phyloP scores from a whole-genome alignment of 2,888 invertebrate genomes.

The Drosophila histrio region DNA sequence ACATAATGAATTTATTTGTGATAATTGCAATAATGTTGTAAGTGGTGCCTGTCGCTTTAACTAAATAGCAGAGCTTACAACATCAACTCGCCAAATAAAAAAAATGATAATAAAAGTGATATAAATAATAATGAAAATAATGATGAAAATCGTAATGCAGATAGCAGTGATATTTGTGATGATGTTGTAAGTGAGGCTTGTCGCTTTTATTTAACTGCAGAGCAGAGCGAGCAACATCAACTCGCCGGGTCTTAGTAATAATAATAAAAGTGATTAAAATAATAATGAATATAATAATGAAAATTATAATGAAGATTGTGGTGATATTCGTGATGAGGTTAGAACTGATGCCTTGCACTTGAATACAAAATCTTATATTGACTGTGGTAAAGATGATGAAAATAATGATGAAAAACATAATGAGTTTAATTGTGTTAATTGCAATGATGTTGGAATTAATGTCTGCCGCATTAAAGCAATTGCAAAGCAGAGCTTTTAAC shows the following conservation, averaged over 20 bases:
- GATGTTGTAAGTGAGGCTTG: constrained; percentile 11
- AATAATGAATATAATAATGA: too few relatives aligned
- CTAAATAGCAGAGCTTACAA: neutral
- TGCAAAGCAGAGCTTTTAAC: neutral
- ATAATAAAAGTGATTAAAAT: neutral
- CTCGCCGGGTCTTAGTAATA: neutral
- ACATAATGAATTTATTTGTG: neutral
- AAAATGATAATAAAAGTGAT: too few relatives aligned
- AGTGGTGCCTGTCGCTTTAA: neutral
- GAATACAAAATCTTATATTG: too few relatives aligned
- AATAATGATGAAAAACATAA: neutral
- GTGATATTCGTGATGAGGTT: constrained; percentile 38
- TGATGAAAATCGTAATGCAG: neutral
- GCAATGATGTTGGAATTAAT: neutral
- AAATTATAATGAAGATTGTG: constrained; percentile 34
- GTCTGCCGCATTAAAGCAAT: neutral
- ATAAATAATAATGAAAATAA: neutral
- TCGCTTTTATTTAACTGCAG: constrained; percentile 66
- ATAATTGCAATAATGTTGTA: neutral
- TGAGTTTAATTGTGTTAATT: neutral
- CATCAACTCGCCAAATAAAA: too few relatives aligned
- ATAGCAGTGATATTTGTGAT: neutral
- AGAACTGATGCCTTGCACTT: too few relatives aligned
- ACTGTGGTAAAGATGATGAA: too few relatives aligned
- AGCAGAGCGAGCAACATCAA: constrained; percentile 39